Percentiles rank a stretch among this genome's conserved stretches.
Conservation (phyloP, 2,888 invertebrate species). For the Ecliptopera silaceata region DNA sequence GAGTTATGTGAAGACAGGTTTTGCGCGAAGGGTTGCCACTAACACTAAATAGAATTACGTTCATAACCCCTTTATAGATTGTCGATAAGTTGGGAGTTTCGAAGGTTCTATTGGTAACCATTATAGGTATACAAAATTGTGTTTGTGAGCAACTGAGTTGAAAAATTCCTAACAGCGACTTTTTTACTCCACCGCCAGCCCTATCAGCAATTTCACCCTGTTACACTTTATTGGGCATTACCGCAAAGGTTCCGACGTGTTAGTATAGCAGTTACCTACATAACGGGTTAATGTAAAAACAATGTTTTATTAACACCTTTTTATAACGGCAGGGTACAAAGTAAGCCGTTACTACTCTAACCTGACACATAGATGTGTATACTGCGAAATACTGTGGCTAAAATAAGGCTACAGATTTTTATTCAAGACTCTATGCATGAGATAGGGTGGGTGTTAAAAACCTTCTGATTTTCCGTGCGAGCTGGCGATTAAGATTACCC, state of each 20-base stretch:
- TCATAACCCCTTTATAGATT: too few relatives aligned
- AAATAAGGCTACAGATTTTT: too few relatives aligned
- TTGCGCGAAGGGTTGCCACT: slow-evolving; percentile 7
- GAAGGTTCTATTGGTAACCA: too few relatives aligned
- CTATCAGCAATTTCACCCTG: slow-evolving; percentile 13
- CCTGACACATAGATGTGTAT: not conserved
- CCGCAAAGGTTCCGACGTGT: slow-evolving; percentile 8
- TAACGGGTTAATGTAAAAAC: not conserved
- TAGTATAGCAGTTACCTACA: slow-evolving; percentile 1
- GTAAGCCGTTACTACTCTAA: too few relatives aligned
- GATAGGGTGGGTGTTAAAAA: not conserved
- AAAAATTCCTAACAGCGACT: too few relatives aligned
- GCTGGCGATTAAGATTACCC: slow-evolving; percentile 1
- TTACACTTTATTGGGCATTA: slow-evolving; percentile 21
- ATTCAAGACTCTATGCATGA: not conserved
- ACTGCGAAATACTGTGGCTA: too few relatives aligned
- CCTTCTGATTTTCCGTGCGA: slow-evolving; percentile 5
- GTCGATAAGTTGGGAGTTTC: too few relatives aligned
- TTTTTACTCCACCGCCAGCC: not conserved
- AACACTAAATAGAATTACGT: not conserved
- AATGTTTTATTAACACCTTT: not conserved
- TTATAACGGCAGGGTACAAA: not conserved
- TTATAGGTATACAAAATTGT: too few relatives aligned
- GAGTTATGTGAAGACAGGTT: slow-evolving; percentile 22
- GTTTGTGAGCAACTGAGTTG: too few relatives aligned